phyloP scores from a whole-genome alignment of 2,888 invertebrate species.

The Macroteleia sp. region DNA sequence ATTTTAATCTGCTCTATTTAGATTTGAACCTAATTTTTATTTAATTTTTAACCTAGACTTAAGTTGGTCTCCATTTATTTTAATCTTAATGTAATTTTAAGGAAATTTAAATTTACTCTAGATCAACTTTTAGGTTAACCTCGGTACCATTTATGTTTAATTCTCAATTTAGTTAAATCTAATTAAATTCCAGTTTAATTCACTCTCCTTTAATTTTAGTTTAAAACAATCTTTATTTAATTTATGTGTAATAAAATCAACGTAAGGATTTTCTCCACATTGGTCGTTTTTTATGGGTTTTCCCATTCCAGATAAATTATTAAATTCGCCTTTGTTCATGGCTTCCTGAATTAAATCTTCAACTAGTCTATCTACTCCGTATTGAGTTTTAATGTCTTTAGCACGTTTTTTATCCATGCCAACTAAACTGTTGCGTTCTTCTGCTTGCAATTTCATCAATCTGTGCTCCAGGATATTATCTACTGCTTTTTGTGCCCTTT shows the following conservation, averaged over 20 bases:
- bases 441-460: constrained; percentile 86
- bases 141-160: no score
- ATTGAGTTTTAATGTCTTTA: constrained; percentile 82
- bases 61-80: no score
- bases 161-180: no score
- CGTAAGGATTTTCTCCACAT: constrained; percentile 90
- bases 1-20: no score
- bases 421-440: constrained; percentile 78
- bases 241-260: constrained; percentile 94
- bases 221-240: constrained; percentile 93
- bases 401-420: constrained; percentile 74
- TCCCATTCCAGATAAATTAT: constrained; percentile 91
- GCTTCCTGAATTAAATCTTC: constrained; percentile 96
- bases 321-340: constrained; percentile 95
- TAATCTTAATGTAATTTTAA: no score
- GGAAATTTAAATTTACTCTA: no score
- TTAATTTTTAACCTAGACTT: no score
- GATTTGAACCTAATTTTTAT: no score
- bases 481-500: constrained; percentile 88
- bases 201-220: no score
- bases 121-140: no score
- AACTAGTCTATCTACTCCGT: constrained; percentile 93
- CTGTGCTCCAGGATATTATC: constrained; percentile 88
- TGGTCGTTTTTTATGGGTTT: constrained; percentile 90
- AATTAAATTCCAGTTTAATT: no score